Evolutionary conservation across 2,797 vertebrate species (phyloP).

Genomic region (Sebastes minor): DNA sequence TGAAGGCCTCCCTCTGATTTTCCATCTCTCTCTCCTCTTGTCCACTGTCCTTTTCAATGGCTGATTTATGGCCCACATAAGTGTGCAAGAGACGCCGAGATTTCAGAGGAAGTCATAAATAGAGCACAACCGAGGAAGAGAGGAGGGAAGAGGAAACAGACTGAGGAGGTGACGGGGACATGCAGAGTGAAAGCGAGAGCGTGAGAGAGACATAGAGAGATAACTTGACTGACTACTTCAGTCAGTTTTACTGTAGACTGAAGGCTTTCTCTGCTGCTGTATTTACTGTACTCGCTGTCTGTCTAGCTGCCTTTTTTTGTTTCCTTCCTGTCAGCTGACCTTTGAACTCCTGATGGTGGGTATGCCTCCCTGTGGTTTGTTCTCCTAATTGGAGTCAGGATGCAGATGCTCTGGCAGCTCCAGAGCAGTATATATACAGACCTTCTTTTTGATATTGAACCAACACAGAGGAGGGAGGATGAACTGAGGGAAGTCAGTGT

Average conservation of each 20-base stretch:
- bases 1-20: constrained; percentile 79
- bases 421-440: constrained; percentile 22
- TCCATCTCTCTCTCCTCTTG: constrained; percentile 84
- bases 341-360: constrained; percentile 71
- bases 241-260: constrained; percentile 37
- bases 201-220: constrained; percentile 33
- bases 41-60: constrained; percentile 87
- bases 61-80: constrained; percentile 89
- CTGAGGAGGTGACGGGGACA: constrained; percentile 68
- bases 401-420: constrained; percentile 74
- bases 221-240: constrained; percentile 56
- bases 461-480: constrained; percentile 7
- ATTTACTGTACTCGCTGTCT: constrained; percentile 53
- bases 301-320: constrained; percentile 53
- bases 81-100: constrained; percentile 76
- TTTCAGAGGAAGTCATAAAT: constrained; percentile 87
- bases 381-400: constrained; percentile 80
- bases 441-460: constrained; percentile 37
- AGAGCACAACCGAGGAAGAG: constrained; percentile 76
- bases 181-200: constrained; percentile 49
- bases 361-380: constrained; percentile 73
- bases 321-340: constrained; percentile 74
- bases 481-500: constrained; percentile 21
- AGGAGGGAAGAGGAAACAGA: constrained; percentile 70
- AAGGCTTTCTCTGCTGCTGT: constrained; percentile 38